Percentiles rank a stretch among this genome's conserved stretches.
phyloP scores from a whole-genome alignment of 2,797 vertebrate genomes.

The Tadarida brasiliensis region DNA sequence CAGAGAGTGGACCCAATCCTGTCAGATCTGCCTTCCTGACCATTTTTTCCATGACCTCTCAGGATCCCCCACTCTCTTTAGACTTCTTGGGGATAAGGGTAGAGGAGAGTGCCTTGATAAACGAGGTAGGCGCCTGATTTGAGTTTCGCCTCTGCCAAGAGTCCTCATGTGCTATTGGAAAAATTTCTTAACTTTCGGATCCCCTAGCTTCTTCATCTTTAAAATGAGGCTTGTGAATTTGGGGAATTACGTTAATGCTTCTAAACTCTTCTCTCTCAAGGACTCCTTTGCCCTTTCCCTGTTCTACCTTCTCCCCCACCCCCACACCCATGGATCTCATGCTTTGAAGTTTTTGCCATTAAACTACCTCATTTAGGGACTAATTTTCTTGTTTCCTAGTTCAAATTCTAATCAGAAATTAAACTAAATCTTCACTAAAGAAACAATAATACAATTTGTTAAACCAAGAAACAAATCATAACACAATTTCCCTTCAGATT shows the following conservation, averaged over 20 bases:
- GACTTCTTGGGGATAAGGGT: neutral
- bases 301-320: no score
- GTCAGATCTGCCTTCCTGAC: neutral
- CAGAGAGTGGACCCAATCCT: neutral
- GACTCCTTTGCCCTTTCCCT: neutral
- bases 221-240: neutral
- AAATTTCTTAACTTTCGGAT: neutral
- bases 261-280: neutral
- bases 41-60: neutral
- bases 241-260: neutral
- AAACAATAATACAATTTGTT: constrained; percentile 4
- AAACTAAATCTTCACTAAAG: neutral
- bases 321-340: neutral
- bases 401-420: constrained; percentile 39
- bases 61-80: neutral
- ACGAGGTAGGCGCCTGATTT: neutral
- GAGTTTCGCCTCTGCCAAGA: neutral
- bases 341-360: constrained; percentile 16
- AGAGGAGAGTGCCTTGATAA: neutral
- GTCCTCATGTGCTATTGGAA: neutral
- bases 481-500: neutral
- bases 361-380: neutral
- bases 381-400: neutral
- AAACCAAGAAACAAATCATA: constrained; percentile 31
- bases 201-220: neutral